Evolutionary conservation across 2,113 vertebrate species (phyloP).

Genomic region (Notarius lentiginosus): DNA sequence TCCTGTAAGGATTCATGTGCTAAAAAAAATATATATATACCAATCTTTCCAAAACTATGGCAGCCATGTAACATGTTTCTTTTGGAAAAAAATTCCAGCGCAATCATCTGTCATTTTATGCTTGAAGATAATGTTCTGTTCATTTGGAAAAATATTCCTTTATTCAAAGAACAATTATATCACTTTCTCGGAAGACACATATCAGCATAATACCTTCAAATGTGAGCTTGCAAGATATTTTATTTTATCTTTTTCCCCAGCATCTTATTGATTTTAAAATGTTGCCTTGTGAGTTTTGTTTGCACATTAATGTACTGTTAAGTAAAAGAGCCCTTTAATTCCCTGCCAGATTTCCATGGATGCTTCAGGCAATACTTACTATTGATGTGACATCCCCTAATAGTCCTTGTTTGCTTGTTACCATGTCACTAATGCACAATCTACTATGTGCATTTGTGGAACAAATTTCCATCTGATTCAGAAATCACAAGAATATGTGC

Average conservation of each 20-base stretch:
- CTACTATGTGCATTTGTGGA: background rate
- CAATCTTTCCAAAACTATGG: background rate
- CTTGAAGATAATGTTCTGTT: background rate
- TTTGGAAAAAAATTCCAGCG: background rate
- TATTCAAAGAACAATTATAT: conserved; percentile 6
- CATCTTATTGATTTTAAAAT: conserved; percentile 17
- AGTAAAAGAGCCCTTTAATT: conserved; percentile 30
- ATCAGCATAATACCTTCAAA: background rate
- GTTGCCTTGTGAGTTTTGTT: conserved; percentile 21
- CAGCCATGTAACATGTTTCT: background rate
- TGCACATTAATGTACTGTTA: conserved; percentile 15
- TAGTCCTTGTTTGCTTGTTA: conserved; percentile 16
- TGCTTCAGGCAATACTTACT: conserved; percentile 19
- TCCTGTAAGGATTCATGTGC: conserved; percentile 5
- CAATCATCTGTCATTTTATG: background rate
- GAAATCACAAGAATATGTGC: background rate
- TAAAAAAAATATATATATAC: background rate
- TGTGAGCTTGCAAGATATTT: background rate
- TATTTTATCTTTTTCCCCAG: background rate
- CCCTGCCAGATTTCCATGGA: conserved; percentile 5
- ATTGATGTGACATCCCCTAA: conserved; percentile 5
- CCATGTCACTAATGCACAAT: conserved; percentile 4
- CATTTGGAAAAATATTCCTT: background rate
- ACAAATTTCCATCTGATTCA: conserved; percentile 17
- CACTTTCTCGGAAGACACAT: conserved; percentile 1